Base-by-base conservation (phyloP, 2,113 vertebrate genomes). In the Tachuris rubrigastra region DNA sequence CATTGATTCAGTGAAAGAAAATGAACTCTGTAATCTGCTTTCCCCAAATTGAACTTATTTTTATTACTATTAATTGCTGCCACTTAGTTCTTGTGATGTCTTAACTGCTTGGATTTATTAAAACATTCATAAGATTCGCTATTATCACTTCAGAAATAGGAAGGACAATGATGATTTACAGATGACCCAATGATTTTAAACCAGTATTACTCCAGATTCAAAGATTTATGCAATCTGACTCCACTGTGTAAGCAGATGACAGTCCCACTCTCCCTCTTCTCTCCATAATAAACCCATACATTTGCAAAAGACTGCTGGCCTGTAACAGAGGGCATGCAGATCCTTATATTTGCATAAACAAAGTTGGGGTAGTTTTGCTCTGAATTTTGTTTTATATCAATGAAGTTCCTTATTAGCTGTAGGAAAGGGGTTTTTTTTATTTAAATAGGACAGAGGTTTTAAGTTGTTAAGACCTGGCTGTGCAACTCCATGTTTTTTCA, bases 41-140 rank as follows among this genome's bases (percentile, higher is more conserved):
- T 97, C 89, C 87, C 89, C 90, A 91, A 94, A 97, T 95, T 96
- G 89, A 95, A 95, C 97, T 96, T 96, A 91, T 96, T 96, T 97
- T 97, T 97, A 97, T 97, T 96, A 81, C 91, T 95, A 95, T 93
- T 98, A 97, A 98, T 96, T 97, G 97, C 88, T 71, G 87, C 96
- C 92, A 95, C 58, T 97, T 96, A 96, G 63, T 86, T 80, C 96
- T 83, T 67, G 58, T 97, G 97, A 94, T 96, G 90, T 96, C 97
- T 98, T 97, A 98, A 97, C 87, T 96, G 72, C 93, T 95, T 90
- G 71, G 62, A 97, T 98, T 98, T 97, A 97, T 95, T 97, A 60
- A 97, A 79, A 92, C 89, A 94, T 88, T 92, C 95, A 73, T 76
- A 96, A 52, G 55, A 85, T 93, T 97, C 96, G 35, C 46, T 95